Base-by-base conservation (phyloP, 2,797 vertebrate species). In the Anniella stebbinsi region DNA sequence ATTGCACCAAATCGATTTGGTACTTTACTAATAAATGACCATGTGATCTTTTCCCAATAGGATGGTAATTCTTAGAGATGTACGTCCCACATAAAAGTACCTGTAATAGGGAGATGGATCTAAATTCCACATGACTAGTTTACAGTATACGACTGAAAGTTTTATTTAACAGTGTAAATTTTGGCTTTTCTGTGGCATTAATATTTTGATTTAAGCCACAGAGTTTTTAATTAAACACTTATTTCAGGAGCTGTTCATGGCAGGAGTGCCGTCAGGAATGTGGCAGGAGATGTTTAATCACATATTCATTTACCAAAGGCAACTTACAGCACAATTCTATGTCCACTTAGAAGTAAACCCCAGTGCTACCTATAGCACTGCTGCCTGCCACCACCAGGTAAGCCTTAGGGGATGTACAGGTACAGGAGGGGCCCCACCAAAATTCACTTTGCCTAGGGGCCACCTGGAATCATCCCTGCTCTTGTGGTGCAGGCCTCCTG, bases 1-100 rank as follows among this genome's bases (percentile, higher is more conserved):
- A 48, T 87, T 94, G 80, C 92, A 92, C 92, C 87, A 92, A 92
- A 91, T 67, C 30, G 80, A 38, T 92, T 69, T 82, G 36, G 57
- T 94, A 83, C 84, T 92, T 80, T 80, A 72, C 70, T 92, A 88
- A 57, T 70, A 87, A 90, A 73, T 70, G 70, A 77, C 89, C 75
- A 69, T 80, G 78, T 23, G 80, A 45, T 75, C 82, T 90, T 92
- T 96, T 90, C 82, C 92, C 70, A 91, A 28, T 2, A 84, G 23
- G 86, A 2, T 4, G 86, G 76, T 85, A 85, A 77, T 13, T 81
- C 11, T 72, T 92, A 48, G 87, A 88, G 84, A 57, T 54, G 75
- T n/a, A 33, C 72, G 87, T 21, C 13, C 83, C 75, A 82, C 33
- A 63, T 80, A 83, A 77, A 28, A 73, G 84, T 8, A 38, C n/a